Evolutionary conservation across 1,140 invertebrate species (phyloP), one percentile per base, ranked within the genome.

Genomic region (Nylanderia fulva): DNA sequence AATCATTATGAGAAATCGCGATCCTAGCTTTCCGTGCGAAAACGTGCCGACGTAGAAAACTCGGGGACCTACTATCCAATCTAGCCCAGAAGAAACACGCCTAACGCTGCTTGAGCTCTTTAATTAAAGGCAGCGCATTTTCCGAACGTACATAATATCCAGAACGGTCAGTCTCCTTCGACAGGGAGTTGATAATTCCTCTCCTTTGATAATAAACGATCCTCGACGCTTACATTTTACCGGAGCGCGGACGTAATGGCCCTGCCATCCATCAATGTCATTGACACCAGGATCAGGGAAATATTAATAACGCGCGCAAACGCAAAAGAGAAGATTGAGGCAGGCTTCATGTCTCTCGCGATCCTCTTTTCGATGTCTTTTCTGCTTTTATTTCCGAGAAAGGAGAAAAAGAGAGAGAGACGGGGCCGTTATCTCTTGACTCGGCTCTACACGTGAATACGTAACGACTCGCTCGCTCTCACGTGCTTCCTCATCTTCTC

Each of bases 361-460:
- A 71, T 82, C 77, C 56, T 52, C 29, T 39, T 58, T 27, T 52
- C 76, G 33, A 80, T 71, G 52, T 82, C 52, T 82, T 72, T 72
- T n/a, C n/a, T n/a, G n/a, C n/a, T 82, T 82, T 82, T 58, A 72
- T 0, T 36, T 8, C 36, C 52, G 2, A 52, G 8, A 27, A 24
- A 29, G 2, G 36, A 29, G 2, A 75, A 33, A 58, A 5, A 42
- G 33, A 60, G 2, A 45, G n/a, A 33, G 27, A 64, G 64, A 36
- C 9, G 52, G 48, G 52, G 48, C 33, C 69, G 72, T 69, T 80
- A 69, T 75, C 52, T 82, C 60, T 85, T 24, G 39, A 56, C n/a
- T n/a, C 72, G 60, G 79, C 83, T n/a, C n/a, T 60, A 80, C 58
- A 74, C 66, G 86, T 84, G 86, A 88, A 87, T 88, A 88, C 80